A percentile compares a stretch with the other conserved stretches of the same genome.
These are phyloP conservation scores for Melinopterus prodromus DNA, from an alignment of 2,888 invertebrate genomes.

Conservation along the genomic window DNA sequence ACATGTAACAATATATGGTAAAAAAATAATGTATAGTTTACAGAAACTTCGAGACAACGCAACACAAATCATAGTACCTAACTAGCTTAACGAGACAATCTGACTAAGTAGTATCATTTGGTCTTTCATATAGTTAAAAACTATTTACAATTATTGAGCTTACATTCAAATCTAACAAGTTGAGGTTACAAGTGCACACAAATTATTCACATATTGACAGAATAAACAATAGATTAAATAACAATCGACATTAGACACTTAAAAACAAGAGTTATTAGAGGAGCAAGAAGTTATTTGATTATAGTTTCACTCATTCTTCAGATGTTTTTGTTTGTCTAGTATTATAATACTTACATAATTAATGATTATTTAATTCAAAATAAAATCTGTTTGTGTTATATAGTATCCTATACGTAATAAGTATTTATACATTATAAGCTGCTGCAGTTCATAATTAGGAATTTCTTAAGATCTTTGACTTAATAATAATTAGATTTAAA, in stretches of 20 bases:
- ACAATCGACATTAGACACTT: not conserved
- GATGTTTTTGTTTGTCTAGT: not conserved
- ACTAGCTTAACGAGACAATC: not conserved
- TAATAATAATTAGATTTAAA: too few species aligned
- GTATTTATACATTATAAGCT: not conserved
- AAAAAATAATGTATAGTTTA: not conserved
- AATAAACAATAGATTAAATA: not conserved
- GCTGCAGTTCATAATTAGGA: not conserved
- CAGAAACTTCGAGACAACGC: not conserved
- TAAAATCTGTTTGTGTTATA: not conserved
- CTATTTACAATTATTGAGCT: not conserved
- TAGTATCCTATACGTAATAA: not conserved
- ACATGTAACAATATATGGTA: not conserved
- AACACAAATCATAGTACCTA: not conserved
- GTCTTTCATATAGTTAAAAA: not conserved
- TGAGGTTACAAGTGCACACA: not conserved
- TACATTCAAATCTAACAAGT: not conserved
- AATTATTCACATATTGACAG: not conserved
- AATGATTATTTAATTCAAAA: not conserved
- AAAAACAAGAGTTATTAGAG: not conserved
- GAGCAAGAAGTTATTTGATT: too few species aligned
- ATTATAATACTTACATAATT: not conserved
- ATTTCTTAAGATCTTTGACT: not conserved
- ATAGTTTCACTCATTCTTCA: not conserved
- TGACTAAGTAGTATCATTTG: not conserved